Evolutionary conservation across 2,113 vertebrate species (phyloP).

Genomic region (Progne subis): DNA sequence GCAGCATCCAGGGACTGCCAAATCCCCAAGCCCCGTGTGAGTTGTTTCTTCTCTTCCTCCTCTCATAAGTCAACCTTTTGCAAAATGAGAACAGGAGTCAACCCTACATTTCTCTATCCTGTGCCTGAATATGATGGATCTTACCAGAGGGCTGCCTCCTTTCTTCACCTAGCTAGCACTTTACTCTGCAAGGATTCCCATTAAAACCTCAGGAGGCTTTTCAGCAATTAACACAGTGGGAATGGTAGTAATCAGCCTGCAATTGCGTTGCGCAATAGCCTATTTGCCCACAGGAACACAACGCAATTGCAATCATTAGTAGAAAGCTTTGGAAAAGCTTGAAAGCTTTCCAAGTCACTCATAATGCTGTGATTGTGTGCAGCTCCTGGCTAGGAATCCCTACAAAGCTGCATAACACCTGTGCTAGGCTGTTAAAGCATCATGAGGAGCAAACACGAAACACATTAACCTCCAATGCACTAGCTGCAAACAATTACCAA

Average conservation of each 20-base stretch:
- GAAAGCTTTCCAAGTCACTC: neutral
- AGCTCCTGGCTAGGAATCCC: neutral
- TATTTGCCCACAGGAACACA: neutral
- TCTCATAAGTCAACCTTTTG: neutral
- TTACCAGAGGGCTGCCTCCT: neutral
- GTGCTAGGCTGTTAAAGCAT: neutral
- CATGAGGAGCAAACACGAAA: neutral
- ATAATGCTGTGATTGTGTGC: neutral
- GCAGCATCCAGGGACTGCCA: neutral
- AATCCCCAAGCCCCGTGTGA: neutral
- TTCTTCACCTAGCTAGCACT: neutral
- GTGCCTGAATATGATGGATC: neutral
- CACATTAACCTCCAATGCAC: neutral
- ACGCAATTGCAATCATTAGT: neutral
- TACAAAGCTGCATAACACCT: neutral
- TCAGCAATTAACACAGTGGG: conserved; percentile 24
- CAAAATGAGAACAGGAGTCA: accelerated
- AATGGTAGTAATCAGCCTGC: neutral
- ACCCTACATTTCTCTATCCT: neutral
- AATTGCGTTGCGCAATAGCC: neutral
- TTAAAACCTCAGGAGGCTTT: neutral
- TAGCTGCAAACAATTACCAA: neutral
- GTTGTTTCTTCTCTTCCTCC: neutral
- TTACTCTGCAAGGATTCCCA: neutral
- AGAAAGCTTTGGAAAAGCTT: conserved; percentile 1